Evolutionary conservation across 2,888 invertebrate genomes (phyloP), one percentile per base, ranked within the genome.

Genomic region (Corbicula japonica): DNA sequence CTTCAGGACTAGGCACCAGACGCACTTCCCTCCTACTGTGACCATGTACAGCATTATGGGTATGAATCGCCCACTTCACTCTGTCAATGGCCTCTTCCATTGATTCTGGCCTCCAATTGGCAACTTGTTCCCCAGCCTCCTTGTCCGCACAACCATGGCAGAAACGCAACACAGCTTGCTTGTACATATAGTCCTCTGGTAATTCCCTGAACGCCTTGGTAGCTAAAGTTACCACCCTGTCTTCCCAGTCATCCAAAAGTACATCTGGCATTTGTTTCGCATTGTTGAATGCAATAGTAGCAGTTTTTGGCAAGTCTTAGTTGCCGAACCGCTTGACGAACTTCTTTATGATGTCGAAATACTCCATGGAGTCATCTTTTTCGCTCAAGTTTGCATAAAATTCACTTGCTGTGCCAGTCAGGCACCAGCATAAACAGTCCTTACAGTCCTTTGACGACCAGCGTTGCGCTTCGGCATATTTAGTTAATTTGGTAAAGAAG

Each of bases 201-300:
- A 69, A 30, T 5, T 23, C 52, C 8, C 18, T 38, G 48, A 58
- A 71, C 1, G 70, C 61, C 26, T 54, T 69, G 15, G 50, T 44
- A 3, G 54, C 54, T 15, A 72, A 12, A n/a, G 52, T 63, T 3
- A 54, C 12, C 15, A 72, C 44, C 30, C 72, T 18, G 41, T 63
- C 72, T 5, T 54, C 62, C 72, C 62, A 72, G 21, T 72, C 72
- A 35, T 56, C 63, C 8, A 72, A 3, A 23, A n/a, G n/a, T 38
- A 61, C 70, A 8, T 61, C 61, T 32, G 26, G 23, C 2, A 12
- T 12, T 35, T 71, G 70, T n/a, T n/a, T n/a, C n/a, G n/a, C n/a
- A n/a, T n/a, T n/a, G n/a, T n/a, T n/a, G n/a, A n/a, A n/a, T n/a
- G 10, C 34, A 2, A 61, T 56, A 4, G 21, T 26, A 0, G 38